Evolutionary conservation across 2,113 vertebrate genomes (phyloP).

Genomic region (Malurus alboscapulatus): DNA sequence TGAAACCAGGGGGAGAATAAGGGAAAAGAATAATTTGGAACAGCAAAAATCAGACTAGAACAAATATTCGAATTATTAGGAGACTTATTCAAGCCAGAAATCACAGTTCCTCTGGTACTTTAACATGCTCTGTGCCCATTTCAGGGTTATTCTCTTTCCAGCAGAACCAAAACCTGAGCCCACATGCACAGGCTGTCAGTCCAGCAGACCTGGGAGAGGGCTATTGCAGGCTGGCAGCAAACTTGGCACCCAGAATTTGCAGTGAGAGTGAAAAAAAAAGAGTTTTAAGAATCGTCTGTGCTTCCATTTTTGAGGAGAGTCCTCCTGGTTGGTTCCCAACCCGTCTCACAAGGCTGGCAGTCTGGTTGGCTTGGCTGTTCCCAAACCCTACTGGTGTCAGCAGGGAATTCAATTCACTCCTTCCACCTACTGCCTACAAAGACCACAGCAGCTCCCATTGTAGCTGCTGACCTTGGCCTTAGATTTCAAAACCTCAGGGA

Average conservation of each 20-base stretch:
- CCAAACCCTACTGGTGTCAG: neutral
- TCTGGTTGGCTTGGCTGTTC: neutral
- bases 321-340: neutral
- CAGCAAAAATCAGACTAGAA: neutral
- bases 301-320: neutral
- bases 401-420: neutral
- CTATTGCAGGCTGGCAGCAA: neutral
- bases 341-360: neutral
- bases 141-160: neutral
- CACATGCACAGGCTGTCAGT: neutral
- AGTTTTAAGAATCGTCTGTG: neutral
- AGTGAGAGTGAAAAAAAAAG: neutral
- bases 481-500: constrained; percentile 24
- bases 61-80: neutral
- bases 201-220: neutral
- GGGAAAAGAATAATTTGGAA: neutral
- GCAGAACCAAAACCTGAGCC: neutral
- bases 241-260: neutral
- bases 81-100: neutral
- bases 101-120: neutral
- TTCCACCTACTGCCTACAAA: constrained; percentile 19
- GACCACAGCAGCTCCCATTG: neutral
- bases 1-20: neutral
- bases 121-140: neutral
- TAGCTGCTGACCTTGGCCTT: constrained; percentile 10